phyloP scores from a whole-genome alignment of 2,797 vertebrate genomes.

The Gymnoscopelus braueri region DNA sequence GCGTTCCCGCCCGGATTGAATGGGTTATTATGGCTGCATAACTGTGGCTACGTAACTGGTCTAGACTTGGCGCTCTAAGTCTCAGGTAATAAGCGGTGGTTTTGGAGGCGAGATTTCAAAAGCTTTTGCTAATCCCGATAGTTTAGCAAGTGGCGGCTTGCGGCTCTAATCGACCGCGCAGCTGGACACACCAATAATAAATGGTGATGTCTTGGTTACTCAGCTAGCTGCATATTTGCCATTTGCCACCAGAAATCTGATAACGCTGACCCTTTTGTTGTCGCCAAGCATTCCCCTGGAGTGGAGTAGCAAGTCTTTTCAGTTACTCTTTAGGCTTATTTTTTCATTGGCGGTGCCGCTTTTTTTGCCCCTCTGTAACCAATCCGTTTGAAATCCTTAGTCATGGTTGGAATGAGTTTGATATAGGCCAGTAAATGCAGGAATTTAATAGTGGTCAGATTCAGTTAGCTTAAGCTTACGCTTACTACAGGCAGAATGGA shows the following conservation, averaged over 20 bases:
- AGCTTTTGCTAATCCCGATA: slow-evolving; percentile 36
- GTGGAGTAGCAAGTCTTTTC: slow-evolving; percentile 6
- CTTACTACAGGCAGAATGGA: slow-evolving; percentile 9
- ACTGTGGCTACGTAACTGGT: slow-evolving; percentile 11
- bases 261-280: slow-evolving; percentile 22
- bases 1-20: too few species aligned
- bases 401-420: slow-evolving; percentile 22
- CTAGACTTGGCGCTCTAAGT: slow-evolving; percentile 20
- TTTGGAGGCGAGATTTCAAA: slow-evolving; percentile 33
- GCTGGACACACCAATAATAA: slow-evolving; percentile 25
- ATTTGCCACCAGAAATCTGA: slow-evolving; percentile 34
- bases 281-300: slow-evolving; percentile 23
- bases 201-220: slow-evolving; percentile 17
- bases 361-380: slow-evolving; percentile 9
- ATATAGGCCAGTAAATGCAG: slow-evolving; percentile 18
- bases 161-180: slow-evolving; percentile 19
- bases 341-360: slow-evolving; percentile 14
- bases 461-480: slow-evolving; percentile 10
- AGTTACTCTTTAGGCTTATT: background rate
- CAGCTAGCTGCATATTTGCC: background rate
- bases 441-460: slow-evolving; percentile 13
- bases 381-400: slow-evolving; percentile 23
- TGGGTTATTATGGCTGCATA: slow-evolving; percentile 25
- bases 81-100: slow-evolving; percentile 31
- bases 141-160: slow-evolving; percentile 29